These are phyloP conservation scores for Punctoribates punctum DNA, from an alignment of 2,888 invertebrate genomes.

Conservation along the genomic window DNA sequence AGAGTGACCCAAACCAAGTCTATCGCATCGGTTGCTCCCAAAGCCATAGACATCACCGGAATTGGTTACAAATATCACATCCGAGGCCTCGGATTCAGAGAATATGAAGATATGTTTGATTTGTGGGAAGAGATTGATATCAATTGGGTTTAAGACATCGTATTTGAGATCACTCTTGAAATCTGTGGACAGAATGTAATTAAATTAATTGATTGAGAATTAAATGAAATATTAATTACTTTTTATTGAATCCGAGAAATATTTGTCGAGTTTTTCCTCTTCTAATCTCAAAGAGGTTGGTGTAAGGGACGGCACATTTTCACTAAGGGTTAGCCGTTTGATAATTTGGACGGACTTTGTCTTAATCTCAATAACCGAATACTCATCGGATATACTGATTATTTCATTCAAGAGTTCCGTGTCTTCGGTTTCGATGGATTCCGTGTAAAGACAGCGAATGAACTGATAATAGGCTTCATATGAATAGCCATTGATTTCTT, in stretches of 20 bases:
- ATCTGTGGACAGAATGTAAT: neutral
- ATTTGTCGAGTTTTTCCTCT: no score
- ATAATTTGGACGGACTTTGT: slow-evolving; percentile 30
- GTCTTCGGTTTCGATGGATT: slow-evolving; percentile 11
- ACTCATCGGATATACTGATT: slow-evolving; percentile 20
- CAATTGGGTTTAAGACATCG: neutral
- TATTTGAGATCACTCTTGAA: neutral
- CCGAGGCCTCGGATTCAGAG: neutral
- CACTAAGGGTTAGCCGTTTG: neutral
- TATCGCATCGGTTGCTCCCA: slow-evolving; percentile 5
- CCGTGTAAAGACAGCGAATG: slow-evolving; percentile 37
- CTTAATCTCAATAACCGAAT: slow-evolving; percentile 27
- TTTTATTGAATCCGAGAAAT: no score
- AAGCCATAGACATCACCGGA: slow-evolving; percentile 17
- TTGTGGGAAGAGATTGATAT: neutral
- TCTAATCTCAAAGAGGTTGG: no score
- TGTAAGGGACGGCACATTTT: slow-evolving; percentile 26
- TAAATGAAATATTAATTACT: no score
- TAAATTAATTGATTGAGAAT: no score
- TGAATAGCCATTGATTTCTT: neutral
- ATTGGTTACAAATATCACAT: slow-evolving; percentile 23
- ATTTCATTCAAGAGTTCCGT: slow-evolving; percentile 11
- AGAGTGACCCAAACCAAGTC: slow-evolving; percentile 11
- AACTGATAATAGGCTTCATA: slow-evolving; percentile 31
- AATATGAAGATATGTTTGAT: neutral